Percentiles rank a stretch among this genome's conserved stretches.
Conservation (phyloP, 2,888 invertebrate species). For the Dinocampus coccinellae region DNA sequence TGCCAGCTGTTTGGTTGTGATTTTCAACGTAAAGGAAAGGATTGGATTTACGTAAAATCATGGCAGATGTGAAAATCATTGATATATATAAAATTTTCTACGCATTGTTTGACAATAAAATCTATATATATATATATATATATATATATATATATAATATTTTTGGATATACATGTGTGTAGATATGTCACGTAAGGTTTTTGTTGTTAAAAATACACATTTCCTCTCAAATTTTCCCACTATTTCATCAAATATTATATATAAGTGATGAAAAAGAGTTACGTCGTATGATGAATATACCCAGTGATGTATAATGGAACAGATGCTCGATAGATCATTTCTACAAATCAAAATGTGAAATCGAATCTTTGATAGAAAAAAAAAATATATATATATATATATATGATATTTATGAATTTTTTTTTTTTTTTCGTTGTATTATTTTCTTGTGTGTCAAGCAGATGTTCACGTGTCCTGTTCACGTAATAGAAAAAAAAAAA, state of each 20-base stretch:
- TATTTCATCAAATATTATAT: not conserved
- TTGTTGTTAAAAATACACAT: not conserved
- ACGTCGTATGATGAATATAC: not conserved
- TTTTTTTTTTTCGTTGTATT: not conserved
- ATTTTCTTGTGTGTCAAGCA: not conserved
- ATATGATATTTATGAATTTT: not conserved
- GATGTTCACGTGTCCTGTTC: not conserved
- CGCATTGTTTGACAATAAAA: not conserved
- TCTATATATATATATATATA: too few species aligned
- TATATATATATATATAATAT: too few species aligned
- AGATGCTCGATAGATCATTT: constrained; percentile 14
- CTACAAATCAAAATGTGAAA: constrained; percentile 12
- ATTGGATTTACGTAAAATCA: constrained; percentile 23
- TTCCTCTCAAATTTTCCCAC: not conserved
- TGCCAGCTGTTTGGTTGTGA: constrained; percentile 2
- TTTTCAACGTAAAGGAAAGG: constrained; percentile 9
- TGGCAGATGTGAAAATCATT: constrained; percentile 15
- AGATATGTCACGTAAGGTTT: constrained; percentile 15
- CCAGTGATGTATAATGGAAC: constrained; percentile 10
- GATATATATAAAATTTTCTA: constrained; percentile 10
- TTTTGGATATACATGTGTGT: not conserved
- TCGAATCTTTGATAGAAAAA: not conserved
- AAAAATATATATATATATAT: not conserved
- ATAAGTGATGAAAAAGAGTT: constrained; percentile 11
- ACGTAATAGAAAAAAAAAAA: not conserved